phyloP scores from a whole-genome alignment of 2,113 vertebrate genomes.

The Cottus gobio region DNA sequence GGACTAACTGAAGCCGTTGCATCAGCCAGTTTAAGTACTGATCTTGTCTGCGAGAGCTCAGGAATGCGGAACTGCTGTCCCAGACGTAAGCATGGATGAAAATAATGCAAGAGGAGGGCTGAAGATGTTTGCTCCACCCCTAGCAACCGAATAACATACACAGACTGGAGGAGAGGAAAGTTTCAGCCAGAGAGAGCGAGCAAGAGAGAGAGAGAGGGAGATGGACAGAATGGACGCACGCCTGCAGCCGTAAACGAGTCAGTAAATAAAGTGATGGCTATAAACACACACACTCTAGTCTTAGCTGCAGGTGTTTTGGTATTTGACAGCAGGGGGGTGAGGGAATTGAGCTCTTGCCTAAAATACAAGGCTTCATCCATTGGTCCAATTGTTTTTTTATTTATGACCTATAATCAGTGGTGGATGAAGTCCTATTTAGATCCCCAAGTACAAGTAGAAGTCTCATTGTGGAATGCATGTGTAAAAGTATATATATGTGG shows the following conservation, averaged over 20 bases:
- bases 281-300: constrained; percentile 29
- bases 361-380: not conserved
- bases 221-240: constrained; percentile 58
- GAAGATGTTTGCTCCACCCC: constrained; percentile 75
- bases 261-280: constrained; percentile 18
- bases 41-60: constrained; percentile 84
- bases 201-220: not conserved
- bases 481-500: too few relatives aligned
- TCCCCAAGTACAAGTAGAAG: not conserved
- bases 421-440: not conserved
- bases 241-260: constrained; percentile 20
- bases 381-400: constrained; percentile 1
- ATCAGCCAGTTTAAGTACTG: constrained; percentile 92
- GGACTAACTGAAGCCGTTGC: constrained; percentile 83
- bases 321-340: not conserved
- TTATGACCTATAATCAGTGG: not conserved
- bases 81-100: constrained; percentile 87
- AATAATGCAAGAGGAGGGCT: constrained; percentile 66
- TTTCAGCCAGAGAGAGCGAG: constrained; percentile 47
- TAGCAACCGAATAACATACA: constrained; percentile 83
- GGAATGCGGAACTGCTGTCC: constrained; percentile 93
- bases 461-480: too few relatives aligned
- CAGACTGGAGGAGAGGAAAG: constrained; percentile 82
- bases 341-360: not conserved
- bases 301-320: constrained; percentile 24